These are phyloP conservation scores for Geotrypetes seraphini DNA, from an alignment of 2,797 vertebrate species.

Conservation along the genomic window DNA sequence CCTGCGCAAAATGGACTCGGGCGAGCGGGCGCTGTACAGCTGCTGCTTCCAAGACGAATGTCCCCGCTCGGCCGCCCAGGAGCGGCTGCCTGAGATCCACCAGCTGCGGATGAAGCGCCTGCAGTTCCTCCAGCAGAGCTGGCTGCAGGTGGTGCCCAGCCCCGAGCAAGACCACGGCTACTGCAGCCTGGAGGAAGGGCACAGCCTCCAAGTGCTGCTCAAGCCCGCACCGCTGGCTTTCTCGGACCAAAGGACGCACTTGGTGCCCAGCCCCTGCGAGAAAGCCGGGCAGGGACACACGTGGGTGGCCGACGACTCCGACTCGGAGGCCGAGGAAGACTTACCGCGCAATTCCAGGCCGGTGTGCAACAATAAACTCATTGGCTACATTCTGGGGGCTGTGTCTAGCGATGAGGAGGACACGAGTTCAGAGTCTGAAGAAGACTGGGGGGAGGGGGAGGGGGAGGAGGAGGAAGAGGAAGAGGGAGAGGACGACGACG, in stretches of 20 bases:
- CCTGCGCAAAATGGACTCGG: no score
- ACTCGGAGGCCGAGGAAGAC: conserved; percentile 1
- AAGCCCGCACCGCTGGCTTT: no score
- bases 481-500: no score
- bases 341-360: conserved; percentile 23
- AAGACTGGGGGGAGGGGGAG: conserved; percentile 42
- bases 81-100: conserved; percentile 25
- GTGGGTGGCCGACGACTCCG: no score
- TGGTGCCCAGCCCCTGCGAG: no score
- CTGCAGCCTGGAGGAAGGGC: conserved; percentile 84
- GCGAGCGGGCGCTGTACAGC: no score
- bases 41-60: no score
- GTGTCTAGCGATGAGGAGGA: conserved; percentile 61
- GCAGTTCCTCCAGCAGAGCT: conserved; percentile 35
- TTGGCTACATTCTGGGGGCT: conserved; percentile 87
- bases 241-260: no score
- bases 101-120: conserved; percentile 32
- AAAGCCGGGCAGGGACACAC: rapidly evolving
- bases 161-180: conserved; percentile 82
- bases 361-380: conserved; percentile 72
- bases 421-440: conserved; percentile 39
- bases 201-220: no score
- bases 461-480: conserved; percentile 41
- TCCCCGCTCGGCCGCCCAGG: no score
- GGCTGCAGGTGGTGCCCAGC: conserved; percentile 22